These are phyloP conservation scores for Tachypleus tridentatus DNA, from an alignment of 1,140 invertebrate genomes.

Conservation along the genomic window DNA sequence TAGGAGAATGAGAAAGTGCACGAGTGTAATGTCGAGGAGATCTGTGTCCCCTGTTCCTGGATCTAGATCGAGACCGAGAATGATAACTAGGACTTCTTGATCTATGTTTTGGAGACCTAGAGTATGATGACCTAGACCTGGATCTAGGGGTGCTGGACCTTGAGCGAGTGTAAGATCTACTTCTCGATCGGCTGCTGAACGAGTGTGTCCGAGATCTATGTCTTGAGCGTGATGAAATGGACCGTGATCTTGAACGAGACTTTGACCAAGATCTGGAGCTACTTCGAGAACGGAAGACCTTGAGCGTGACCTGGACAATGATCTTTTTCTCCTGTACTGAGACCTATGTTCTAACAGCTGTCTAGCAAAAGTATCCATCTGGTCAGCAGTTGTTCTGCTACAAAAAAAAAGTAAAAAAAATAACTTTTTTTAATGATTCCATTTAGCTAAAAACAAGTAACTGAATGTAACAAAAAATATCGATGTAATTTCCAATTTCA, in stretches of 20 bases:
- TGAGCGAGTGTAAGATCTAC: slow-evolving; percentile 25
- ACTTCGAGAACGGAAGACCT: slow-evolving; percentile 11
- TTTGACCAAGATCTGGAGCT: slow-evolving; percentile 20
- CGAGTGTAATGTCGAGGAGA: slow-evolving; percentile 4
- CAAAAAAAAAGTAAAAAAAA: slow-evolving; percentile 13
- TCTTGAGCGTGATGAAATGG: slow-evolving; percentile 21
- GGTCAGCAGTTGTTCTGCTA: slow-evolving; percentile 58
- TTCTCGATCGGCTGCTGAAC: slow-evolving; percentile 25
- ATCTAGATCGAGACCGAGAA: slow-evolving; percentile 22
- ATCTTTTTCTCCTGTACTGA: slow-evolving; percentile 14
- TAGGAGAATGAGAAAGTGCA: slow-evolving; percentile 13
- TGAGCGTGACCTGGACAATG: slow-evolving; percentile 15
- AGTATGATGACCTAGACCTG: slow-evolving; percentile 27
- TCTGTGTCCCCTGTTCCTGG: slow-evolving; percentile 10
- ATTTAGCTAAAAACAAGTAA: no score
- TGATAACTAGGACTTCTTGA: slow-evolving; percentile 19
- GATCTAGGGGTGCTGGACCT: slow-evolving; percentile 20
- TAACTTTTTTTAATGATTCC: no score
- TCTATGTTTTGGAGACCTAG: slow-evolving; percentile 24
- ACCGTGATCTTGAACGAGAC: slow-evolving; percentile 28
- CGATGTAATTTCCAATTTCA: no score
- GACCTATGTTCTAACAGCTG: slow-evolving; percentile 59
- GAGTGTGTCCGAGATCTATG: slow-evolving; percentile 3
- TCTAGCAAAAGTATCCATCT: slow-evolving; percentile 67
- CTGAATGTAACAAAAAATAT: no score